A percentile compares a stretch with the other conserved stretches of the same genome.
phyloP scores from a whole-genome alignment of 2,797 vertebrate species.

The Anas flavirostris region DNA sequence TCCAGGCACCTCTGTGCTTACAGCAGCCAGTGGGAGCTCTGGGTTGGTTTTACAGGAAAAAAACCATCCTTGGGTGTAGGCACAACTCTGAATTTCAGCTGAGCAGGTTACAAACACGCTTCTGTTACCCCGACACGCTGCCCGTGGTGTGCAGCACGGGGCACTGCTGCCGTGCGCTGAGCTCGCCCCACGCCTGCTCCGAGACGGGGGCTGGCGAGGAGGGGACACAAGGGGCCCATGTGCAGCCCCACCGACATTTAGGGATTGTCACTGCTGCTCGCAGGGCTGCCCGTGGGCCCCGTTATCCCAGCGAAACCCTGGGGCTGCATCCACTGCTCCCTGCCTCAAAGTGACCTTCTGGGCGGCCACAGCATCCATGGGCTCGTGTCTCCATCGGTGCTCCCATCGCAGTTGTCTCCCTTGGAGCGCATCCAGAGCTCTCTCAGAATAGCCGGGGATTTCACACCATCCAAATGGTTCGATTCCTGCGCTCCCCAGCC shows the following conservation, averaged over 20 bases:
- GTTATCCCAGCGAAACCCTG: neutral
- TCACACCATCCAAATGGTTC: neutral
- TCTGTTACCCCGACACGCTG: fast-evolving
- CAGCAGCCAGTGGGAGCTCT: neutral
- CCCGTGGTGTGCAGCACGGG: fast-evolving
- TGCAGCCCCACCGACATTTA: fast-evolving
- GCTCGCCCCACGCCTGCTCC: too few relatives aligned
- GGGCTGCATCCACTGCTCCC: neutral
- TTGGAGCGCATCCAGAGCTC: neutral
- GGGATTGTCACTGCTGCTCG: neutral
- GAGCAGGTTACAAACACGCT: neutral
- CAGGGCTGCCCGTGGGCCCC: neutral
- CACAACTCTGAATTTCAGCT: fast-evolving
- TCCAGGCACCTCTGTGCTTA: neutral
- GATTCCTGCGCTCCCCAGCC: neutral
- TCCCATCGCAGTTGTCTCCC: neutral
- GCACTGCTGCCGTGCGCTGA: too few relatives aligned
- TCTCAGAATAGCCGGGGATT: neutral
- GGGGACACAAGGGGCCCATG: fast-evolving
- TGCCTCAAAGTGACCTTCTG: neutral
- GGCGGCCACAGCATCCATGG: fast-evolving
- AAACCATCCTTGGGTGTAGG: fast-evolving
- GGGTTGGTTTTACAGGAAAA: neutral
- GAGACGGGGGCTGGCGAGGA: too few relatives aligned
- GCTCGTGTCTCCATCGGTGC: neutral